Base-by-base conservation (phyloP, 2,888 invertebrate species). In the Lasioglossum zephyrum region DNA sequence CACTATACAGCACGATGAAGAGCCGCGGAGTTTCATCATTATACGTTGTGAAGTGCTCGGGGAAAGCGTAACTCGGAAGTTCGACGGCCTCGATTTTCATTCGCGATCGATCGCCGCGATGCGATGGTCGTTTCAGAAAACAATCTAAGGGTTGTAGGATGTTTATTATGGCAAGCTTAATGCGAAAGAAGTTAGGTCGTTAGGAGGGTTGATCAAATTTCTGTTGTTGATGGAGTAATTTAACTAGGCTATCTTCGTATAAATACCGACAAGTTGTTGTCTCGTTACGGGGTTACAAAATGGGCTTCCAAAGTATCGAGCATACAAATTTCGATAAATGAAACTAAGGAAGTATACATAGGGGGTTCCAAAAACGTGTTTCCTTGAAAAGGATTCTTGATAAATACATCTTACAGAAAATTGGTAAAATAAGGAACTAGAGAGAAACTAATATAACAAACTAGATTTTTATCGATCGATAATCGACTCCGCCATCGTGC, bases 81-180 rank as follows among this genome's bases (percentile, higher is more conserved):
- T 78, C n/a, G 73, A 66, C 53, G 66, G 66, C 69, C 79, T 13
- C 79, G 79, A 79, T 73, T 73, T 69, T 79, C 82, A 53, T n/a
- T n/a, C 53, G 39, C 57, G 66, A 82, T 82, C 73, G 66, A 82
- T 57, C 63, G 31, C n/a, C 49, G n/a, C 49, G 60, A 63, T 16
- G 49, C 63, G 60, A 63, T 16, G 63, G 66, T 69, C 73, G 66
- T 82, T 78, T 66, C 8, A n/a, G 31, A 9, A 31, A 70, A 70
- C 76, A 44, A 73, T 82, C 73, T 73, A 73, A 41, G 5, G 18
- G 49, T 11, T 22, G 26, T 73, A n/a, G 16, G n/a, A 26, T 53
- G 9, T 44, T 82, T 82, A 73, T 66, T 73, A 80, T 69, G 49
- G 49, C 31, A n/a, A 41, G 36, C 41, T 75, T 80, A 49, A 16